Evolutionary conservation across 2,113 vertebrate genomes (phyloP), one percentile per base, ranked within the genome.

Genomic region (Dromas ardeola): DNA sequence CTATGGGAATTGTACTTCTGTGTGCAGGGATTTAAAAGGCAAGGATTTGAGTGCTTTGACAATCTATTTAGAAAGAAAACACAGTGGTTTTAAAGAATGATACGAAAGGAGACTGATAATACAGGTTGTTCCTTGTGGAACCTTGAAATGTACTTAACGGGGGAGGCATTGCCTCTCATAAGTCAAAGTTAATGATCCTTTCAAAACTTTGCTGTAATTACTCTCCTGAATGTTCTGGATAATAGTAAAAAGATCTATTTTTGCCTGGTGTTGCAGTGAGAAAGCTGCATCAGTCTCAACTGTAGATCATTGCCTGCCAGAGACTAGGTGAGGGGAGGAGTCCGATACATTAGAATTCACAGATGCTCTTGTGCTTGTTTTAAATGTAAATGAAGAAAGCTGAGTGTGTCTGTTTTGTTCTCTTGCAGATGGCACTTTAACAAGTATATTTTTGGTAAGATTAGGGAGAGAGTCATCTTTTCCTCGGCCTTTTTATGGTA

Each of bases 391-490:
- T 83, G 80, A 38, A 76, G 86, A 67, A 73, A 95, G 84, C 93
- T 63, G 93, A 91, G 89, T 5, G 72, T 86, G 91, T 87, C 96
- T 50, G 62, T 45, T 94, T 95, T 86, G 36, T 93, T 94, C 74
- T 83, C 86, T 96, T 95, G 84, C 87, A 94, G 96, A 95, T 96
- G 87, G 97, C 93, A 97, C 97, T 97, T 97, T 96, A 97, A 94
- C 86, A 49, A 96, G 86, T 88, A 93, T 91, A 93, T 95, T 95
- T 97, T 96, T 95, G 74, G 80, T 87, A 77, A 93, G 91, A 95
- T 89, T 94, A 88, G 91, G 84, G 90, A 67, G 63, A 81, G 83
- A 96, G 71, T 91, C 74, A 91, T 87, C 95, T 95, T 92, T 94
- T 81, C 81, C 91, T 94, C 93, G 30, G 73, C 79, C 94, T 87